Conservation (phyloP, 2,797 vertebrate species). For the Danio albolineatus region DNA sequence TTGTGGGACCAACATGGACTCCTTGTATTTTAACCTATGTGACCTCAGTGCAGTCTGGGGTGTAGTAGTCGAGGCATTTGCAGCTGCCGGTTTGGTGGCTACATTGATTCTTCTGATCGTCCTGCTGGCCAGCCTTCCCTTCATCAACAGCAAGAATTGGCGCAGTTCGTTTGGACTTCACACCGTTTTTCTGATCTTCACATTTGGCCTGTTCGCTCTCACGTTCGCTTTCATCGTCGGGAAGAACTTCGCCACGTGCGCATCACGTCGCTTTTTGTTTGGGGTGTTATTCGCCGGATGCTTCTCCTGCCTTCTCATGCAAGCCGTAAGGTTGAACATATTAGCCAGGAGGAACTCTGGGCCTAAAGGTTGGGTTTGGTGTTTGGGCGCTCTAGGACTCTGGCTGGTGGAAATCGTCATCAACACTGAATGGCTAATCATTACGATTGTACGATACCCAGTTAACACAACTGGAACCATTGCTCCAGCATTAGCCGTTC, state of each 20-base stretch:
- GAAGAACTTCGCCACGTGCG: constrained; percentile 87
- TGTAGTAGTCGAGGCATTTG: constrained; percentile 87
- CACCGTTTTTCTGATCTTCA: constrained; percentile 83
- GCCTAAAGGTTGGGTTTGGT: constrained; percentile 81
- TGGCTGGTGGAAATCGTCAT: constrained; percentile 91
- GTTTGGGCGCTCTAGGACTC: constrained; percentile 79
- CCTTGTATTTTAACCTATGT: constrained; percentile 92
- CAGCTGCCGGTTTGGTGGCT: constrained; percentile 81
- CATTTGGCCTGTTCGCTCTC: constrained; percentile 89
- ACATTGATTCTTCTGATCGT: constrained; percentile 85
- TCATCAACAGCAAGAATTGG: constrained; percentile 78
- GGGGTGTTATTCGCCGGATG: constrained; percentile 90
- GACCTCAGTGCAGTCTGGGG: constrained; percentile 86
- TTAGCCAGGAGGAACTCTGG: constrained; percentile 75
- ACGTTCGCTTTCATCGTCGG: constrained; percentile 91
- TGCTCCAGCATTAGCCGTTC: constrained; percentile 19
- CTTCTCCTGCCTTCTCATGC: constrained; percentile 89
- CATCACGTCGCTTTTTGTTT: constrained; percentile 91
- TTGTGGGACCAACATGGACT: constrained; percentile 80
- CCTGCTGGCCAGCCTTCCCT: constrained; percentile 89
- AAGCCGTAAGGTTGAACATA: constrained; percentile 84
- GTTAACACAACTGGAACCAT: background rate
- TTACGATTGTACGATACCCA: constrained; percentile 82
- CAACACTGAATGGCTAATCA: constrained; percentile 93
- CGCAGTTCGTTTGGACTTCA: constrained; percentile 82